Conservation (phyloP, 2,888 invertebrate genomes). For the Sclerodermus sp. region DNA sequence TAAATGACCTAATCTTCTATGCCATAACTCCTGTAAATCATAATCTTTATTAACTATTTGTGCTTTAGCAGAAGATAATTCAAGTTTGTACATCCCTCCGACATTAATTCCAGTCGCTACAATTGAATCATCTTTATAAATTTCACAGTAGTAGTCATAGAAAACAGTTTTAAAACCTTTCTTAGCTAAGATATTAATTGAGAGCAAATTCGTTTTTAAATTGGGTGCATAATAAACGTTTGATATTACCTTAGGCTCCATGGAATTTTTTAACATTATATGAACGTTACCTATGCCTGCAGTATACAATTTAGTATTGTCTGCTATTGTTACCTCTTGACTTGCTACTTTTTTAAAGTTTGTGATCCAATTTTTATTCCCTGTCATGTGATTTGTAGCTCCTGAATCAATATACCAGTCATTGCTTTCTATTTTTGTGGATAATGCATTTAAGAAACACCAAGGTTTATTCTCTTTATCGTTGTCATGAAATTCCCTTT, state of each 20-base stretch:
- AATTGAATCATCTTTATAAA: neutral
- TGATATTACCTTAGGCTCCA: neutral
- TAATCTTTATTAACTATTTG: no score
- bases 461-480: no score
- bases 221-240: neutral
- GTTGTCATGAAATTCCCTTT: no score
- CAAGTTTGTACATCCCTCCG: neutral
- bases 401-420: no score
- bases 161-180: neutral
- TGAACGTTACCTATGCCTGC: neutral
- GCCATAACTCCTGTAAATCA: neutral
- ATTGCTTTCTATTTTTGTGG: neutral
- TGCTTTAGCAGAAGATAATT: neutral
- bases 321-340: neutral
- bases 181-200: neutral
- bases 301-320: neutral
- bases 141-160: neutral
- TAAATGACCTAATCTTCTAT: conserved; percentile 1
- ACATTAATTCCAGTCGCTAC: neutral
- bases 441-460: no score
- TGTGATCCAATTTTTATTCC: conserved; percentile 2
- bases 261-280: neutral
- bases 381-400: no score
- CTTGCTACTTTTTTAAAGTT: neutral
- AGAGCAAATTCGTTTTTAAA: neutral